Conservation (phyloP, 2,888 invertebrate species). For the Carpatolechia fugitivella region DNA sequence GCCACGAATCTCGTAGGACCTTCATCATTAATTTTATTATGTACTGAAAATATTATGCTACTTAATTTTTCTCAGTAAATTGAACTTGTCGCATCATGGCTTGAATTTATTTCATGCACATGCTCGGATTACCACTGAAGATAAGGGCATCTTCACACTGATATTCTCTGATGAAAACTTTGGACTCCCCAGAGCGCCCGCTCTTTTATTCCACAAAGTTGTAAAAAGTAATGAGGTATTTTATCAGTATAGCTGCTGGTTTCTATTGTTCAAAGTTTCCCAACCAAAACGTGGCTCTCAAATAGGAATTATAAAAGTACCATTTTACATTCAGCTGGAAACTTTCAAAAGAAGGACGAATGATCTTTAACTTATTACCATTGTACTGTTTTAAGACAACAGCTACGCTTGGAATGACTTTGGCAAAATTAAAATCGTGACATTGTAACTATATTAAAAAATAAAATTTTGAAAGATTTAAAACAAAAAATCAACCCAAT, state of each 20-base stretch:
- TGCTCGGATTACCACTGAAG: conserved; percentile 47
- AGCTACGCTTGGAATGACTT: not conserved
- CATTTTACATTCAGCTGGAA: conserved; percentile 9
- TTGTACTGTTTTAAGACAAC: conserved; percentile 2
- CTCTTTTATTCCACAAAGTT: conserved; percentile 59
- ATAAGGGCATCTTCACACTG: conserved; percentile 48
- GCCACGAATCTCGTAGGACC: conserved; percentile 52
- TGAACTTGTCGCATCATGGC: conserved; percentile 55
- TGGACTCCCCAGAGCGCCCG: conserved; percentile 45
- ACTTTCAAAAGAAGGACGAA: conserved; percentile 4
- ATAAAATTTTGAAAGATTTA: too few species aligned
- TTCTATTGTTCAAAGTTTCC: conserved; percentile 48
- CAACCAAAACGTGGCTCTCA: conserved; percentile 28
- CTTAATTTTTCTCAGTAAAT: conserved; percentile 67
- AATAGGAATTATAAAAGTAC: conserved; percentile 12
- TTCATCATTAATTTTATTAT: conserved; percentile 37
- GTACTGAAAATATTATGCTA: conserved; percentile 43
- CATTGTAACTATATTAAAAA: too few species aligned
- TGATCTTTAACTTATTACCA: not conserved
- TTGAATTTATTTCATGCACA: conserved; percentile 62
- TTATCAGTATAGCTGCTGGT: conserved; percentile 49
- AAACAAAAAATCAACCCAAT: too few species aligned
- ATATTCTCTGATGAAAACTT: conserved; percentile 53
- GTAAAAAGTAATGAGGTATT: conserved; percentile 69
- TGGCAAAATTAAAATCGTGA: not conserved